Conservation (phyloP, 2,797 vertebrate species). For the Clarias platycephalus region DNA sequence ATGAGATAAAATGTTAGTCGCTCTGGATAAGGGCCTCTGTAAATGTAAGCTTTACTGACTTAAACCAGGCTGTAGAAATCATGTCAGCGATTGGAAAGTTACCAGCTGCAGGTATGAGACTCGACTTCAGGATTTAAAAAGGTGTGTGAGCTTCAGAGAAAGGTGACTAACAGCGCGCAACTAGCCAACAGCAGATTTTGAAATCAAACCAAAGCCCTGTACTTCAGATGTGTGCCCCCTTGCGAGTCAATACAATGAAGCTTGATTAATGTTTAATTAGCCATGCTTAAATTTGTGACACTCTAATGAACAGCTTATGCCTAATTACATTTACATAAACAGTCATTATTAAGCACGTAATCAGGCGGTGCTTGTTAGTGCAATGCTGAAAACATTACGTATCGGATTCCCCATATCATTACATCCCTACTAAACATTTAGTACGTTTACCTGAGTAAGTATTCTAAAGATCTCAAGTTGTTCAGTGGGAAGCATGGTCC, state of each 20-base stretch:
- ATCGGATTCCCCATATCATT: background rate
- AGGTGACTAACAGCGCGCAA: background rate
- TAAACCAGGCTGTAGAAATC: too few species aligned
- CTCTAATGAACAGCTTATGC: background rate
- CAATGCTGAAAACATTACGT: background rate
- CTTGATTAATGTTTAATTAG: background rate
- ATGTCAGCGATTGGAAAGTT: background rate
- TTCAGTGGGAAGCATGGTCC: background rate
- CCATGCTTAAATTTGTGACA: background rate
- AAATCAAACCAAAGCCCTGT: background rate
- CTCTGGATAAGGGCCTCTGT: too few species aligned
- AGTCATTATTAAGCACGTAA: too few species aligned
- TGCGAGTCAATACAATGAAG: background rate
- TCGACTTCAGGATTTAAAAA: background rate
- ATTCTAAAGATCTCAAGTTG: background rate
- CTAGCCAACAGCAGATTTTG: background rate
- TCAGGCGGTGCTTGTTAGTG: background rate
- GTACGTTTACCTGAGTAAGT: background rate
- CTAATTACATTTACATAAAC: background rate
- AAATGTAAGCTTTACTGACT: background rate
- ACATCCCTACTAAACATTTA: background rate
- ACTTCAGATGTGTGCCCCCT: background rate
- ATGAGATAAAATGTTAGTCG: too few species aligned
- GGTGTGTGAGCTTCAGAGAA: background rate
- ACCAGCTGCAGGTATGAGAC: background rate